A percentile compares a stretch with the other conserved stretches of the same genome.
Evolutionary conservation across 1,140 invertebrate genomes (phyloP).

Genomic region (Atopsyche davidsoni): DNA sequence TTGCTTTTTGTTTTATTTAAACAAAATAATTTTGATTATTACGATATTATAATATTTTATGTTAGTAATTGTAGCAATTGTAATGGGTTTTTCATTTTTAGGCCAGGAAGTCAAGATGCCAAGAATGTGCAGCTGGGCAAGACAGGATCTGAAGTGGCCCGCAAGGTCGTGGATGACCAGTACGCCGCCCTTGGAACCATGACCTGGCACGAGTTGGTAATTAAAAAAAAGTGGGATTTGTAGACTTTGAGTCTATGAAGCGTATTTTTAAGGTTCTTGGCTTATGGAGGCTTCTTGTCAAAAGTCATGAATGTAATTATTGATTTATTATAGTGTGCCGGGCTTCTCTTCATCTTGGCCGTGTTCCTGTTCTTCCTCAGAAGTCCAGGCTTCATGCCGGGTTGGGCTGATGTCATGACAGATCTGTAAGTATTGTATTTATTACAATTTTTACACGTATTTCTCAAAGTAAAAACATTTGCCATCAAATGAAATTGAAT

Average conservation of each 20-base stretch:
- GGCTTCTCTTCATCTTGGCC: slow-evolving; percentile 69
- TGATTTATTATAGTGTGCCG: slow-evolving; percentile 51
- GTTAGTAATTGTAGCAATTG: background rate
- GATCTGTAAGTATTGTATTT: slow-evolving; percentile 38
- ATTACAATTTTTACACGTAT: background rate
- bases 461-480: too few relatives aligned
- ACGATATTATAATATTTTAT: too few relatives aligned
- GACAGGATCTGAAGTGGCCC: slow-evolving; percentile 56
- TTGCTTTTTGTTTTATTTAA: background rate
- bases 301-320: too few relatives aligned
- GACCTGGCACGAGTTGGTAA: slow-evolving; percentile 69
- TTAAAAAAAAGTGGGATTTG: too few relatives aligned
- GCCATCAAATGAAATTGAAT: too few relatives aligned
- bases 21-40: too few relatives aligned
- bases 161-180: slow-evolving; percentile 62
- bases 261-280: too few relatives aligned
- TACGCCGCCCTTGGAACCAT: slow-evolving; percentile 73
- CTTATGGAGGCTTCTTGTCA: too few relatives aligned
- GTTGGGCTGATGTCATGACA: slow-evolving; percentile 66
- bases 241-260: too few relatives aligned
- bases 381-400: slow-evolving; percentile 73
- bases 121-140: slow-evolving; percentile 48
- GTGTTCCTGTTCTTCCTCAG: slow-evolving; percentile 85
- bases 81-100: too few relatives aligned
- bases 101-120: slow-evolving; percentile 56